Evolutionary conservation across 1,140 invertebrate species (phyloP).

Genomic region (Maconellicoccus hirsutus): DNA sequence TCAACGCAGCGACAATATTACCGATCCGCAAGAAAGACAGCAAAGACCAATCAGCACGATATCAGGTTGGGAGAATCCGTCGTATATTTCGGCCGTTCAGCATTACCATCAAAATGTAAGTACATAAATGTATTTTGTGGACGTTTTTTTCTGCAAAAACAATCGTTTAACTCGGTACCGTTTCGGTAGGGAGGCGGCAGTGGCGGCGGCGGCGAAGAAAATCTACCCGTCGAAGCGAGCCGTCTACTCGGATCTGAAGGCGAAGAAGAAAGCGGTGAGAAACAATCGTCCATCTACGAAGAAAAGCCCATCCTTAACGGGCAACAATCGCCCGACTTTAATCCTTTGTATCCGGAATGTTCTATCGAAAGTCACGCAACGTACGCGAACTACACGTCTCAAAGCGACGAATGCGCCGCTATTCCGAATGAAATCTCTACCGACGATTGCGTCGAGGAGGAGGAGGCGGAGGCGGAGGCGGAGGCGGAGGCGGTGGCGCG

Average conservation of each 20-base stretch:
- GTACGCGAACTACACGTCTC: background rate
- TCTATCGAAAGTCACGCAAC: background rate
- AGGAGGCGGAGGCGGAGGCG: too few species aligned
- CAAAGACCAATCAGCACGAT: conserved; percentile 91
- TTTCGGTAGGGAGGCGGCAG: too few species aligned
- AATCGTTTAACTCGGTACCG: too few species aligned
- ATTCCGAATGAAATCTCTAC: too few species aligned
- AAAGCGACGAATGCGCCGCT: background rate
- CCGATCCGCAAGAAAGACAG: conserved; percentile 80
- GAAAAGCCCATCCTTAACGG: background rate
- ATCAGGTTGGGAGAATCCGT: conserved; percentile 77
- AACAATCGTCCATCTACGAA: background rate
- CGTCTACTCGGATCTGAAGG: too few species aligned
- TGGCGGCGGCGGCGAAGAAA: too few species aligned
- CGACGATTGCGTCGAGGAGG: too few species aligned
- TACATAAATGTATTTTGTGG: background rate
- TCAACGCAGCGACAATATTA: conserved; percentile 83
- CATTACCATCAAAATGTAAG: conserved; percentile 24
- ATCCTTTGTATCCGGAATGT: background rate
- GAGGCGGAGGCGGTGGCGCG: too few species aligned
- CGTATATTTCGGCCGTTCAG: conserved; percentile 25
- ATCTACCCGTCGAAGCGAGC: too few species aligned
- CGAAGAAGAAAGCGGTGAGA: background rate
- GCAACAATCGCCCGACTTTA: background rate
- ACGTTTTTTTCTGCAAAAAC: too few species aligned